phyloP scores from a whole-genome alignment of 2,797 vertebrate species.

The Rhynchonycteris naso region DNA sequence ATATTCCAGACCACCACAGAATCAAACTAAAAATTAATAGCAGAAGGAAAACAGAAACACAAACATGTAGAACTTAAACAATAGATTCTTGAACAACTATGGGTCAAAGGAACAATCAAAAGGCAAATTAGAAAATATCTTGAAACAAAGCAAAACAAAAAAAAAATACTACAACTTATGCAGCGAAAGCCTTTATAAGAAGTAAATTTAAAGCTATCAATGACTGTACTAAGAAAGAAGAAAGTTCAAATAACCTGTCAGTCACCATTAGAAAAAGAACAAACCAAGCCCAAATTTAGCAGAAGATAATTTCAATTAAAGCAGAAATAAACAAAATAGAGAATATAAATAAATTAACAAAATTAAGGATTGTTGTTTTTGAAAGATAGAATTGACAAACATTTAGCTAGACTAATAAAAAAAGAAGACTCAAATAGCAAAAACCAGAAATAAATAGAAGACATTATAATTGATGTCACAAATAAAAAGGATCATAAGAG shows the following conservation, averaged over 20 bases:
- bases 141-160: conserved; percentile 24
- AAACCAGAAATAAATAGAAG: background rate
- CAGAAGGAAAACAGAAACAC: background rate
- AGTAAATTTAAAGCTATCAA: background rate
- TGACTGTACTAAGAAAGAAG: background rate
- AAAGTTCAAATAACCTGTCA: background rate
- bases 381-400: background rate
- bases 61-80: background rate
- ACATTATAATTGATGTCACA: background rate
- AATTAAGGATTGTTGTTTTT: background rate
- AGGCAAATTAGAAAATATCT: background rate
- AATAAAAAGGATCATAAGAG: background rate
- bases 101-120: background rate
- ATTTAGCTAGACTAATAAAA: background rate
- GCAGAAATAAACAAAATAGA: background rate
- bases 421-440: background rate
- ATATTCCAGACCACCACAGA: background rate
- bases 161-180: background rate
- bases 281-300: background rate
- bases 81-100: background rate
- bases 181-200: background rate
- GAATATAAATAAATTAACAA: background rate
- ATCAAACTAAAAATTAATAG: background rate
- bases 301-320: background rate
- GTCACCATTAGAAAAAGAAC: background rate